Percentiles rank a stretch among this genome's conserved stretches.
phyloP scores from a whole-genome alignment of 2,113 vertebrate species.

The Cavia porcellus region DNA sequence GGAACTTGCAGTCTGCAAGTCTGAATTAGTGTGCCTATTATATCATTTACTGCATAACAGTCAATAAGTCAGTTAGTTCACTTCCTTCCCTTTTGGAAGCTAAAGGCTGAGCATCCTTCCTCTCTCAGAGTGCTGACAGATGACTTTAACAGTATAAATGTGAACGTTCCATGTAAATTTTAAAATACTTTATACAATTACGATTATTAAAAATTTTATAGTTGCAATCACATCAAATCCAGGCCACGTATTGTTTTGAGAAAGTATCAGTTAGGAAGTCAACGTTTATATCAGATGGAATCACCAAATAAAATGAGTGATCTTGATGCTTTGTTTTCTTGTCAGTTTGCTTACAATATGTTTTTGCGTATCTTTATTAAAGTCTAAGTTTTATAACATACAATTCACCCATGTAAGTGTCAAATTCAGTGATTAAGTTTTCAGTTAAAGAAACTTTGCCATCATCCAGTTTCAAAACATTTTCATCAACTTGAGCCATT shows the following conservation, averaged over 20 bases:
- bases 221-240: background rate
- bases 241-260: background rate
- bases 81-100: background rate
- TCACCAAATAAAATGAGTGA: constrained; percentile 32
- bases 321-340: background rate
- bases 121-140: background rate
- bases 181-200: background rate
- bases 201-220: background rate
- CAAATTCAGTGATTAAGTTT: constrained; percentile 39
- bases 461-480: background rate
- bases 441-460: constrained; percentile 46
- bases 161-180: background rate
- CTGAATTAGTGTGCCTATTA: background rate
- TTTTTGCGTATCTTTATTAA: background rate
- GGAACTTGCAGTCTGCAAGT: constrained; percentile 36
- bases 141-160: background rate
- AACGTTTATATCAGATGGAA: background rate
- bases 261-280: constrained; percentile 12
- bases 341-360: background rate
- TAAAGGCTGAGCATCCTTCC: background rate
- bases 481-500: background rate
- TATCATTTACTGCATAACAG: constrained; percentile 9
- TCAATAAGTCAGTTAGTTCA: constrained; percentile 22
- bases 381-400: constrained; percentile 14
- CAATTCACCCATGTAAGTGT: background rate